These are phyloP conservation scores for Antheraea mylitta DNA, from an alignment of 1,140 invertebrate species.

Conservation along the genomic window DNA sequence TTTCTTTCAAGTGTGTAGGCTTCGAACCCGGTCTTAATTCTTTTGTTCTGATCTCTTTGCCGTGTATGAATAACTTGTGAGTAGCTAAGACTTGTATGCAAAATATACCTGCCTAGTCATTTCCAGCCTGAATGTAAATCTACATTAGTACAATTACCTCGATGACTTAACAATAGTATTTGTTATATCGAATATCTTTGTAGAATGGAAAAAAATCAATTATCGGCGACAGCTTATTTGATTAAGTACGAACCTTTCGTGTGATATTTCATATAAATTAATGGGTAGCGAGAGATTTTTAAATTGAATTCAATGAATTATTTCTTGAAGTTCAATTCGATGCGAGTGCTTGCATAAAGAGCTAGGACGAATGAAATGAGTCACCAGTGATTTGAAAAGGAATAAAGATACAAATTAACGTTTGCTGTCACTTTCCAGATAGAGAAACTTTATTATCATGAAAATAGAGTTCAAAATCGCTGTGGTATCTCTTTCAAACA, in stretches of 20 bases:
- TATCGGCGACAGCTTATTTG: neutral
- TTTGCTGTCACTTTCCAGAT: constrained; percentile 20
- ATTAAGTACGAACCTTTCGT: neutral
- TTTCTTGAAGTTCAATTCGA: constrained; percentile 48
- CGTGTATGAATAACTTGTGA: constrained; percentile 31
- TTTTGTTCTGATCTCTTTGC: constrained; percentile 45
- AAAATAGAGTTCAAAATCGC: constrained; percentile 31
- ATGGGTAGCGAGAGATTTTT: constrained; percentile 11
- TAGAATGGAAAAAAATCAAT: constrained; percentile 7
- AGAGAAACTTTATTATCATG: neutral
- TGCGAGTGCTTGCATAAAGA: constrained; percentile 37
- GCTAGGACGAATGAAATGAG: constrained; percentile 48
- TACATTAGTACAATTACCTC: constrained; percentile 13
- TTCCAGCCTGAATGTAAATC: constrained; percentile 25
- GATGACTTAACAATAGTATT: constrained; percentile 19
- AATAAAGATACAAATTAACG: constrained; percentile 36
- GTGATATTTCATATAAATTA: neutral
- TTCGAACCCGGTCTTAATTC: constrained; percentile 39
- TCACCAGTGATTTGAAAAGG: constrained; percentile 58
- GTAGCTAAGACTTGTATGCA: constrained; percentile 39
- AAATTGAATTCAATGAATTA: constrained; percentile 37
- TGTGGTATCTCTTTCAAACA: constrained; percentile 10
- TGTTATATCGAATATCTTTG: neutral
- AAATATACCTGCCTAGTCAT: constrained; percentile 33
- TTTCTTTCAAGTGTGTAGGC: constrained; percentile 37